phyloP scores from a whole-genome alignment of 2,797 vertebrate genomes.

The Sarcophilus harrisii region DNA sequence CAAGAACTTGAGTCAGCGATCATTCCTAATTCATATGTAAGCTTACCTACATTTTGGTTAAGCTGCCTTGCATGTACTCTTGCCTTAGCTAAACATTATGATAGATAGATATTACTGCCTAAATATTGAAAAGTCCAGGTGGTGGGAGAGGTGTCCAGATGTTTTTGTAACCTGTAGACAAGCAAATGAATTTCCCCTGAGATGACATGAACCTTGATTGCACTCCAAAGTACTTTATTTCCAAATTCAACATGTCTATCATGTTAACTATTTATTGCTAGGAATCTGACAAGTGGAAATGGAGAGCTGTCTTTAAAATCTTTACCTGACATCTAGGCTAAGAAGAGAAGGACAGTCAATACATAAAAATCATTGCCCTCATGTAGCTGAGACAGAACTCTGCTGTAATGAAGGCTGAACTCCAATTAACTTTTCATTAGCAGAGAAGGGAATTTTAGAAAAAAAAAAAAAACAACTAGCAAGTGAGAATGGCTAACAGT shows the following conservation, averaged over 20 bases:
- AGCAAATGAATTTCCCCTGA: slow-evolving; percentile 61
- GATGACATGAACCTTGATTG: slow-evolving; percentile 46
- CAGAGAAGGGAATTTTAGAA: slow-evolving; percentile 56
- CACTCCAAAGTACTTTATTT: slow-evolving; percentile 44
- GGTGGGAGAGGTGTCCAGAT: slow-evolving; percentile 29
- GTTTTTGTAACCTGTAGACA: slow-evolving; percentile 59
- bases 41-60: background rate
- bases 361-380: background rate
- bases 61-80: background rate
- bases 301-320: slow-evolving; percentile 23
- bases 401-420: slow-evolving; percentile 60
- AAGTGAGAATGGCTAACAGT: slow-evolving; percentile 46
- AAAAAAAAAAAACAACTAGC: slow-evolving; percentile 56
- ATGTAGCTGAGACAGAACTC: background rate
- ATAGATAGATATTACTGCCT: background rate
- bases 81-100: background rate
- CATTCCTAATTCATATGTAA: slow-evolving; percentile 19
- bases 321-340: background rate
- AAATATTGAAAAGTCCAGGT: slow-evolving; percentile 52
- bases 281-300: slow-evolving; percentile 49
- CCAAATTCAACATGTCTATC: slow-evolving; percentile 28
- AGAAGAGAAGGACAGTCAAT: background rate
- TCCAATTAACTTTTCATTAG: slow-evolving; percentile 64
- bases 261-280: slow-evolving; percentile 58
- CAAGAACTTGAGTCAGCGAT: background rate